These are phyloP conservation scores for Danaus melanippus DNA, from an alignment of 1,140 invertebrate species.

Conservation along the genomic window DNA sequence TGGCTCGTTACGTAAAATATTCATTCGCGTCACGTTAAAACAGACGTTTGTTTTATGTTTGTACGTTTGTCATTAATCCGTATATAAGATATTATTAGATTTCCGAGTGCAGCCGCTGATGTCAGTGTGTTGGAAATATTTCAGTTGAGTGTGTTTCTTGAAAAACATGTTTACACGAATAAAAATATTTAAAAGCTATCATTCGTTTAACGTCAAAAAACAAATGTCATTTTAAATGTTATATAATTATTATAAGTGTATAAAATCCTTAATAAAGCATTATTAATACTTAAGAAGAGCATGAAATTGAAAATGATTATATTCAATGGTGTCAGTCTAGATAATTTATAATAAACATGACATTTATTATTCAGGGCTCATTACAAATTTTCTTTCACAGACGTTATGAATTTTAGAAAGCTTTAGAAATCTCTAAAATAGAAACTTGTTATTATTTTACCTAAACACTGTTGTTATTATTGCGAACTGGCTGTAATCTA, in stretches of 20 bases:
- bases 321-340: background rate
- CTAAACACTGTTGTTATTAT: conserved; percentile 6
- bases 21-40: conserved; percentile 1
- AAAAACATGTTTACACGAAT: too few species aligned
- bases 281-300: too few species aligned
- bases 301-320: too few species aligned
- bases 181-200: too few species aligned
- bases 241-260: too few species aligned
- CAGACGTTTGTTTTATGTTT: conserved; percentile 7
- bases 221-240: background rate
- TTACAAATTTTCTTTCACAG: too few species aligned
- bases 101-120: conserved; percentile 7
- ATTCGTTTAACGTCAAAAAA: background rate
- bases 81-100: conserved; percentile 12
- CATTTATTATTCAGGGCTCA: background rate
- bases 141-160: too few species aligned
- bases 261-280: too few species aligned
- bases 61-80: conserved; percentile 12
- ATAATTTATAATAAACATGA: background rate
- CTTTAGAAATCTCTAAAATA: too few species aligned
- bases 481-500: conserved; percentile 5
- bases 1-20: too few species aligned
- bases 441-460: background rate
- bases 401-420: too few species aligned
- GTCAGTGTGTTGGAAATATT: background rate